Evolutionary conservation across 2,888 invertebrate genomes (phyloP), one percentile per base, ranked within the genome.

Genomic region (Tiliacea citrago): DNA sequence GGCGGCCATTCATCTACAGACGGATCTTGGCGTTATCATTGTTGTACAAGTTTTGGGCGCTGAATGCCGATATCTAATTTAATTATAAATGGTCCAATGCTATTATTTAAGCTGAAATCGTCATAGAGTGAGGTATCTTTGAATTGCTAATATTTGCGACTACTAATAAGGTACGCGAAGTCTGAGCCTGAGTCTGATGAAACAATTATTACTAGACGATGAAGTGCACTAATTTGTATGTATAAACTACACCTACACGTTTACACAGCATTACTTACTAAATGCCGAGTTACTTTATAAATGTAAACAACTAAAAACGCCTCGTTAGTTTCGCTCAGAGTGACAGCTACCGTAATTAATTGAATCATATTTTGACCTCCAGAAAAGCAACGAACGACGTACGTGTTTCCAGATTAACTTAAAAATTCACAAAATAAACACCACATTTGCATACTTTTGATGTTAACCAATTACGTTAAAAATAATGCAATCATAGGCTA

Each of bases 1-100:
- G 92, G 91, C 81, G 90, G 85, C 83, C 91, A 92, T 92, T 92
- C 91, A 90, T 89, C 78, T 83, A 69, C 73, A n/a, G n/a, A 77
- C 68, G 70, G 75, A 77, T 82, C 77, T 75, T 39, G 29, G 51
- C 55, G 76, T 84, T 84, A 82, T 73, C 72, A 80, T 82, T 83
- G 73, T 75, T 75, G 66, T 72, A 75, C 61, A 80, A 72, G 65
- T 73, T 79, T 68, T 47, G 71, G 45, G 73, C 73, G 65, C 69
- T 69, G 72, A 85, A 72, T 53, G 65, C 39, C 60, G 71, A 82
- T 79, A 73, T 42, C n/a, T 65, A 71, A 82, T 82, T 78, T 68
- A 73, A 85, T 82, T 82, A 71, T 71, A 39, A 42, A 81, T 73
- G 68, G 67, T 68, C 73, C 45, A 35, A 55, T 29, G 35, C 51